phyloP scores from a whole-genome alignment of 2,888 invertebrate species.

The Hedychridium roseum region DNA sequence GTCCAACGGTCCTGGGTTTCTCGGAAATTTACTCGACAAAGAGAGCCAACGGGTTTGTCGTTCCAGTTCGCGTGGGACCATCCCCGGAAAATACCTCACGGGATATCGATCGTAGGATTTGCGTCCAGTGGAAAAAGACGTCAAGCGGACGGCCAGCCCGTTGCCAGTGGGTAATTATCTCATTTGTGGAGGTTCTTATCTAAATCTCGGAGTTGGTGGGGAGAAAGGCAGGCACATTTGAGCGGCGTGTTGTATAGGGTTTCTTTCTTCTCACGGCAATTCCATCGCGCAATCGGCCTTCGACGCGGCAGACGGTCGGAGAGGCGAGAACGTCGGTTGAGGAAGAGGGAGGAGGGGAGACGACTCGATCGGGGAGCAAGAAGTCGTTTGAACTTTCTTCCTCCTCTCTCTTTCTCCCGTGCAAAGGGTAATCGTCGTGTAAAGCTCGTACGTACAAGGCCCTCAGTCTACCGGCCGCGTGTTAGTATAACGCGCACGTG shows the following conservation, averaged over 20 bases:
- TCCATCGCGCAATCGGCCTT: slow-evolving; percentile 8
- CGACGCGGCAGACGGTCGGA: slow-evolving; percentile 2
- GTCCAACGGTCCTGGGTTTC: no score
- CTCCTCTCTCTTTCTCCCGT: slow-evolving; percentile 13
- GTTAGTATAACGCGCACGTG: no score
- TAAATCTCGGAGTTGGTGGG: slow-evolving; percentile 10
- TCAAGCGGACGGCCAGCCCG: slow-evolving; percentile 17
- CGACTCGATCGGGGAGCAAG: background rate
- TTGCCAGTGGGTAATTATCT: slow-evolving; percentile 27
- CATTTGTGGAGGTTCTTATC: slow-evolving; percentile 15
- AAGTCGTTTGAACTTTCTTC: slow-evolving; percentile 23
- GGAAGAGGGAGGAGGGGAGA: background rate
- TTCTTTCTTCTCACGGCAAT: slow-evolving; percentile 19
- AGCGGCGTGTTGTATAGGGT: slow-evolving; percentile 8
- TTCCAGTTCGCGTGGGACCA: no score
- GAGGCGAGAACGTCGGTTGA: background rate
- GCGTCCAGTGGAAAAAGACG: slow-evolving; percentile 9
- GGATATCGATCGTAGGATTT: background rate
- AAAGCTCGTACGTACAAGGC: slow-evolving; percentile 16
- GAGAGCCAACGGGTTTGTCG: no score
- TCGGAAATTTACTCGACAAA: no score
- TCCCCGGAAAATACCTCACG: no score
- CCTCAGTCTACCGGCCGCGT: no score
- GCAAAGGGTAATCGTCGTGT: slow-evolving; percentile 27
- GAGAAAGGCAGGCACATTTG: background rate